Conservation (phyloP, 2,113 vertebrate species). For the Atractosteus spatula region DNA sequence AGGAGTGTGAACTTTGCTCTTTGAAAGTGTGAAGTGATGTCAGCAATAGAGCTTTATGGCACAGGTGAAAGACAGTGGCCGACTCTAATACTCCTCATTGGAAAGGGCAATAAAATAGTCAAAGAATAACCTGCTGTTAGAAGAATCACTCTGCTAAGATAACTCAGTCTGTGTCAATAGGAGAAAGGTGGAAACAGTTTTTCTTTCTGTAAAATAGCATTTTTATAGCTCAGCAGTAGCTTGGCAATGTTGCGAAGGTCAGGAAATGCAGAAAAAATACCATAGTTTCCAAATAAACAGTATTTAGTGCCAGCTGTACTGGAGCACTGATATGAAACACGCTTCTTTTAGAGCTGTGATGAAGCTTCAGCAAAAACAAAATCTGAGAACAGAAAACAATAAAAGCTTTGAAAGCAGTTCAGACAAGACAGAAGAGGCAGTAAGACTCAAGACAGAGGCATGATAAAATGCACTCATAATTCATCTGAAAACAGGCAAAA, state of each 20-base stretch:
- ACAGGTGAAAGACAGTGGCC: constrained; percentile 48
- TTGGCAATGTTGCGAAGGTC: constrained; percentile 28
- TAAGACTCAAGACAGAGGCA: no score
- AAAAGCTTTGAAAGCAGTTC: no score
- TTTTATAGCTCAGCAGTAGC: constrained; percentile 61
- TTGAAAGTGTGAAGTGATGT: constrained; percentile 67
- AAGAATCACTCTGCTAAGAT: not conserved
- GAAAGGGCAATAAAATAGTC: constrained; percentile 61
- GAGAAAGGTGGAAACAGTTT: constrained; percentile 13
- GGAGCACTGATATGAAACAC: no score
- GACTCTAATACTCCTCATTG: constrained; percentile 54
- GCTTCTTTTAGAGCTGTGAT: no score
- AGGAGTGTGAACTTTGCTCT: constrained; percentile 59
- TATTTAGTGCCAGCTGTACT: no score
- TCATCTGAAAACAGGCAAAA: constrained; percentile 24
- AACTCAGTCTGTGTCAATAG: constrained; percentile 29
- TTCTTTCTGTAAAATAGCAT: constrained; percentile 60
- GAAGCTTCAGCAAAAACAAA: no score
- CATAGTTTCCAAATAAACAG: constrained; percentile 11
- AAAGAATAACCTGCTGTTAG: constrained; percentile 64
- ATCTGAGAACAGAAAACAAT: no score
- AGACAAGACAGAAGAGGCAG: no score
- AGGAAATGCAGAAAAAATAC: constrained; percentile 54
- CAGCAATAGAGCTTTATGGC: constrained; percentile 51
- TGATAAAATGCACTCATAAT: no score